Evolutionary conservation across 2,888 invertebrate genomes (phyloP).

Genomic region (Nasonia oneida): DNA sequence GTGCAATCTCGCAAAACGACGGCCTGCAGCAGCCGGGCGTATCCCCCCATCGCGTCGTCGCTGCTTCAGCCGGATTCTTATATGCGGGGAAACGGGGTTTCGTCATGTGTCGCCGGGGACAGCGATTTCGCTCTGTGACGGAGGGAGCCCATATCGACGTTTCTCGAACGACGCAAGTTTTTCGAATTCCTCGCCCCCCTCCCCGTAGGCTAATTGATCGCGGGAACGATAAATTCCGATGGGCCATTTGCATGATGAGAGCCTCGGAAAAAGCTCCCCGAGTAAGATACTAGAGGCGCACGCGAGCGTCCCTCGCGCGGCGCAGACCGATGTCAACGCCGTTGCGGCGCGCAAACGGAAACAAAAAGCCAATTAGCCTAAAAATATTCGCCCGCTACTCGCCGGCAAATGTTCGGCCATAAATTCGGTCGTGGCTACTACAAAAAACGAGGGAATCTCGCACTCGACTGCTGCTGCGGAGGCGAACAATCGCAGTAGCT

Average conservation of each 20-base stretch:
- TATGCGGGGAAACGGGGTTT: not conserved
- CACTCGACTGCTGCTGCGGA: not conserved
- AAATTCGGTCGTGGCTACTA: not conserved
- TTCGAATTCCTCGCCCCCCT: no score
- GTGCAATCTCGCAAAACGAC: constrained; percentile 8
- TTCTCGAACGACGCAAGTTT: no score
- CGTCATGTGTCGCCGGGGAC: not conserved
- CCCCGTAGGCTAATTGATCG: no score
- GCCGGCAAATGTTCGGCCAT: not conserved
- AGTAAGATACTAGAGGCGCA: no score
- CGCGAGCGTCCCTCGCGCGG: no score
- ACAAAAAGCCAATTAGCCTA: not conserved
- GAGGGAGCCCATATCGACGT: no score
- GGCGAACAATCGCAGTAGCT: not conserved
- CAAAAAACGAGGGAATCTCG: not conserved
- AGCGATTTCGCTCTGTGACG: not conserved
- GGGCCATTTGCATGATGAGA: no score
- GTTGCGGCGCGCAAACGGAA: not conserved
- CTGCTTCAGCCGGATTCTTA: not conserved
- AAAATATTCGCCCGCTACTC: not conserved
- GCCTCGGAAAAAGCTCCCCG: no score
- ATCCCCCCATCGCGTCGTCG: not conserved
- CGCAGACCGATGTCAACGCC: no score
- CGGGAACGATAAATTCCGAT: no score
- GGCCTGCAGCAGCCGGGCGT: not conserved